Conservation (phyloP, 2,888 invertebrate species). For the Emmelina monodactyla region DNA sequence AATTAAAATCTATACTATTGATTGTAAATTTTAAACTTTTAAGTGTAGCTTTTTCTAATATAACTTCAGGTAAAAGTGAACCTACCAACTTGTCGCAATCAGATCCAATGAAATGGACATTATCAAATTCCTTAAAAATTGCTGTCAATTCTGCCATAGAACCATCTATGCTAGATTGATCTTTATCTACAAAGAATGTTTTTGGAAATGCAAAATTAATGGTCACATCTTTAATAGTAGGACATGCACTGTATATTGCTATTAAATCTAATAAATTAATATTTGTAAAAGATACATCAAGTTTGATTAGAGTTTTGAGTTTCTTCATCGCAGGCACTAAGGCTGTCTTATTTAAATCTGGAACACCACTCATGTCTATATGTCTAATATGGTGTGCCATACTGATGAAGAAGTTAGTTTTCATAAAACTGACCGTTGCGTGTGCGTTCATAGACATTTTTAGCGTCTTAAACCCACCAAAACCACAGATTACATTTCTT, state of each 20-base stretch:
- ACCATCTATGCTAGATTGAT: too few relatives aligned
- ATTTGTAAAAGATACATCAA: slow-evolving; percentile 23
- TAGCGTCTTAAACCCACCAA: background rate
- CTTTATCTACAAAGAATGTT: too few relatives aligned
- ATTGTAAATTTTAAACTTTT: background rate
- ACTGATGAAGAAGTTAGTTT: slow-evolving; percentile 17
- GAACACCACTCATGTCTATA: slow-evolving; percentile 20
- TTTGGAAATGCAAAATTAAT: background rate
- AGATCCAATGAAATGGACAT: slow-evolving; percentile 20
- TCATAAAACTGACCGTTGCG: slow-evolving; percentile 21
- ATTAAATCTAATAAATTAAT: slow-evolving; percentile 21
- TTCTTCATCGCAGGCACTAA: slow-evolving; percentile 17
- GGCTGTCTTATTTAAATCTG: slow-evolving; percentile 18
- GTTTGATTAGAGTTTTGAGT: slow-evolving; percentile 19
- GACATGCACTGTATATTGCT: slow-evolving; percentile 19
- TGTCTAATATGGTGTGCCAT: slow-evolving; percentile 20
- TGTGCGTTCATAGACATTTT: slow-evolving; percentile 25
- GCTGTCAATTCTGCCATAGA: background rate
- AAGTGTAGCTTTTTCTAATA: background rate
- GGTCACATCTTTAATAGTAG: slow-evolving; percentile 20
- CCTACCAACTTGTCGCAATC: slow-evolving; percentile 15
- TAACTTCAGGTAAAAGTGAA: slow-evolving; percentile 11
- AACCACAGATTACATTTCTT: slow-evolving; percentile 24
- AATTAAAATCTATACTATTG: too few relatives aligned
- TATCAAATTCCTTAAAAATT: slow-evolving; percentile 16